Conservation (phyloP, 1,140 invertebrate species). For the Papilio glaucus region DNA sequence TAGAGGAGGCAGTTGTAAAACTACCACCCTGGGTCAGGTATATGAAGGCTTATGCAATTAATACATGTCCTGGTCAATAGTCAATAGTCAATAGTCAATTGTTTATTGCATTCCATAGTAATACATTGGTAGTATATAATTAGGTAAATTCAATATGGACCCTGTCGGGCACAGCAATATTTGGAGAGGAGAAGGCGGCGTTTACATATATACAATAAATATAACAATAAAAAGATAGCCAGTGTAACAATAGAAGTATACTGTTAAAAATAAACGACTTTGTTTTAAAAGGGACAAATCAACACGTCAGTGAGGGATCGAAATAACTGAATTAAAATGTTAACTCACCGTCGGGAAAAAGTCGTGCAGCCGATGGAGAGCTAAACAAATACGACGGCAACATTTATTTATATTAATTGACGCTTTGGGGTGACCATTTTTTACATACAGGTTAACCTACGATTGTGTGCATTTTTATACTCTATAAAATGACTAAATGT, state of each 20-base stretch:
- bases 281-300: slow-evolving; percentile 36
- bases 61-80: no score
- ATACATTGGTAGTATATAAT: no score
- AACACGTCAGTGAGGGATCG: slow-evolving; percentile 40
- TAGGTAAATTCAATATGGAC: no score
- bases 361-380: slow-evolving; percentile 78
- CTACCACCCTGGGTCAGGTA: no score
- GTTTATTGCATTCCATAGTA: no score
- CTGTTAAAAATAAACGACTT: slow-evolving; percentile 39
- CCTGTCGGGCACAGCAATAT: no score
- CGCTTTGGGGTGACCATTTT: slow-evolving; percentile 39
- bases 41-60: no score
- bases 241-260: not conserved
- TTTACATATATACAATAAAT: not conserved
- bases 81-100: no score
- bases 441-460: not conserved
- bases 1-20: no score
- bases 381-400: slow-evolving; percentile 77
- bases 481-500: no score
- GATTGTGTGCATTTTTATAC: no score
- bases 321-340: slow-evolving; percentile 52
- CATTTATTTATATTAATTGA: slow-evolving; percentile 81
- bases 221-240: not conserved
- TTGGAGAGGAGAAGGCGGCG: no score
- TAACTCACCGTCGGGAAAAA: slow-evolving; percentile 68